Evolutionary conservation across 2,797 vertebrate species (phyloP).

Genomic region (Pipistrellus nathusii): DNA sequence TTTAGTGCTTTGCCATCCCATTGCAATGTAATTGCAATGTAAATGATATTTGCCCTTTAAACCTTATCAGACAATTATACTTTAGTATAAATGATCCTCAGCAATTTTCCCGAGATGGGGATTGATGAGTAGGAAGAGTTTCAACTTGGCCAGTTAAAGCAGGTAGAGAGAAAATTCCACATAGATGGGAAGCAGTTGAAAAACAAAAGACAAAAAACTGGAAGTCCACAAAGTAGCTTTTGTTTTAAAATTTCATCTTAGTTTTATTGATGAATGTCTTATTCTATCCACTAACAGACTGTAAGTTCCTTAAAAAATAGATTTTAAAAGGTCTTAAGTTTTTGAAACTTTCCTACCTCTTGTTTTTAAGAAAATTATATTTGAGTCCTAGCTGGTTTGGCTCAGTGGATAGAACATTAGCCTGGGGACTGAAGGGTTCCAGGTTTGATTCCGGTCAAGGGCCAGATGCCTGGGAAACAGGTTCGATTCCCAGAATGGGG

Average conservation of each 20-base stretch:
- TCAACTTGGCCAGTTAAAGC: background rate
- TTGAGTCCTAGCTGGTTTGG: background rate
- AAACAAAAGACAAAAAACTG: background rate
- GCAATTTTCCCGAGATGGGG: background rate
- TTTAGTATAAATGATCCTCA: background rate
- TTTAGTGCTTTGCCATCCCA: background rate
- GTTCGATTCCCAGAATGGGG: too few species aligned
- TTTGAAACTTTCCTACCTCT: background rate
- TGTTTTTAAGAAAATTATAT: background rate
- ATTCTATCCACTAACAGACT: background rate
- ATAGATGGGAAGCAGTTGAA: background rate
- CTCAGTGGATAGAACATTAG: too few species aligned
- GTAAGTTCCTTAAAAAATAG: background rate
- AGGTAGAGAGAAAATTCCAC: background rate
- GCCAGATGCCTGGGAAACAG: too few species aligned
- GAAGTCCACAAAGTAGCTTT: background rate
- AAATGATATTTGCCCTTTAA: background rate
- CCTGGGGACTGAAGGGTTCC: too few species aligned
- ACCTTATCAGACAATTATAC: background rate
- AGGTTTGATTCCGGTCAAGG: too few species aligned
- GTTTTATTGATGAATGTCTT: background rate
- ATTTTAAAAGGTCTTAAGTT: background rate
- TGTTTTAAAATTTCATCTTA: background rate
- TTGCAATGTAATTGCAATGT: background rate
- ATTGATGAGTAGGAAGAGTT: background rate